phyloP scores from a whole-genome alignment of 2,888 invertebrate species.

The Diabrotica balteata region DNA sequence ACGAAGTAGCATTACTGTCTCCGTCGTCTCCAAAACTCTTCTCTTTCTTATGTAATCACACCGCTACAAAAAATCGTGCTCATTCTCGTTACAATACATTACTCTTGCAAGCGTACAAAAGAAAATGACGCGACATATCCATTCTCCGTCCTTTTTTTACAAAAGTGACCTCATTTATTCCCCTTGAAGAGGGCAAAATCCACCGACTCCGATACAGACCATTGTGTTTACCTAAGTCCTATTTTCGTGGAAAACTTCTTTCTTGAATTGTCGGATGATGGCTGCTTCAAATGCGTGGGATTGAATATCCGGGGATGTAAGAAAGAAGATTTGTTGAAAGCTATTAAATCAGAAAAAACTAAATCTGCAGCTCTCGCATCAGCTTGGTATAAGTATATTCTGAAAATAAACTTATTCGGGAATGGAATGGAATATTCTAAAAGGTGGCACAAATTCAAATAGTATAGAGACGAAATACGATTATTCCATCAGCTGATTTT shows the following conservation, averaged over 20 bases:
- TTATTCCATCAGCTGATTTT: too few relatives aligned
- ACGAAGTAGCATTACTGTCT: too few relatives aligned
- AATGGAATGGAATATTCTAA: neutral
- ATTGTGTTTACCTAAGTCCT: conserved; percentile 13
- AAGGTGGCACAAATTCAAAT: too few relatives aligned
- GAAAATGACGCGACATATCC: conserved; percentile 5
- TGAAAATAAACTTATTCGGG: neutral
- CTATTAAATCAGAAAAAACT: conserved; percentile 6
- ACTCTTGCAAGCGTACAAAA: neutral
- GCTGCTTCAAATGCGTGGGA: conserved; percentile 4
- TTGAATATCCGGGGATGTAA: conserved; percentile 9
- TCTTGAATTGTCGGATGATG: conserved; percentile 12
- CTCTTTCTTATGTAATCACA: conserved; percentile 1
- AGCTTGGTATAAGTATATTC: neutral
- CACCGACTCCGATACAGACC: neutral
- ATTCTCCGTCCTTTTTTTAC: conserved; percentile 7
- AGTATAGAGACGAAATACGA: too few relatives aligned
- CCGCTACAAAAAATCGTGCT: conserved; percentile 5
- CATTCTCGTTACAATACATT: conserved; percentile 9
- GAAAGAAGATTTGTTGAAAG: conserved; percentile 6
- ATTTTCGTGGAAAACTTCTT: neutral
- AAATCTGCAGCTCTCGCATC: neutral
- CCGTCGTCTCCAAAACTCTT: neutral
- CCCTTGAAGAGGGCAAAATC: neutral
- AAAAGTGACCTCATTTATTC: conserved; percentile 10